These are phyloP conservation scores for Chrysina gloriosa DNA, from an alignment of 2,888 invertebrate genomes.

Conservation along the genomic window DNA sequence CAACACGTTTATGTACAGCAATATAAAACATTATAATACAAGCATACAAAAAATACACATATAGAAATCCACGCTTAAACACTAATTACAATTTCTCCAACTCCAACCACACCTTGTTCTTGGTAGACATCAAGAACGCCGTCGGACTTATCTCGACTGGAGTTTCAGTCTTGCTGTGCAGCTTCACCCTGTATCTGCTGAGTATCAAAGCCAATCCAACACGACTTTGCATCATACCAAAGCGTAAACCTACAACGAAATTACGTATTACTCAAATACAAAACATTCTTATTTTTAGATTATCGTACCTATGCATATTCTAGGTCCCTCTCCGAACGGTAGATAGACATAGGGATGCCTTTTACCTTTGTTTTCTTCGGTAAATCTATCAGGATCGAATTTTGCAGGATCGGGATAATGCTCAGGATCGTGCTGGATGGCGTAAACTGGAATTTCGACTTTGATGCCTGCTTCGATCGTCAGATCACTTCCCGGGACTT, in stretches of 20 bases:
- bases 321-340: conserved; percentile 53
- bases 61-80: background rate
- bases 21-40: too few species aligned
- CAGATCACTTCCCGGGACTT: conserved; percentile 50
- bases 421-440: conserved; percentile 57
- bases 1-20: too few species aligned
- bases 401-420: conserved; percentile 57
- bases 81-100: conserved; percentile 37
- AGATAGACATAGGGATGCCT: conserved; percentile 51
- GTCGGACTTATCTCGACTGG: conserved; percentile 45
- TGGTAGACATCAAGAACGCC: conserved; percentile 47
- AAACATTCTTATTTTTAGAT: background rate
- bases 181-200: conserved; percentile 46
- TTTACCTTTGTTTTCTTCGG: conserved; percentile 49
- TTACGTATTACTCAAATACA: background rate
- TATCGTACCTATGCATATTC: conserved; percentile 47
- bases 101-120: conserved; percentile 47
- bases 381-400: conserved; percentile 61
- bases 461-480: conserved; percentile 49
- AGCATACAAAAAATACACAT: background rate
- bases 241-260: conserved; percentile 49
- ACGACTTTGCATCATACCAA: conserved; percentile 52
- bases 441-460: conserved; percentile 52
- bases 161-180: conserved; percentile 44
- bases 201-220: conserved; percentile 48